Percentiles rank a stretch among this genome's conserved stretches.
Conservation (phyloP, 2,797 vertebrate genomes). For the Alauda arvensis region DNA sequence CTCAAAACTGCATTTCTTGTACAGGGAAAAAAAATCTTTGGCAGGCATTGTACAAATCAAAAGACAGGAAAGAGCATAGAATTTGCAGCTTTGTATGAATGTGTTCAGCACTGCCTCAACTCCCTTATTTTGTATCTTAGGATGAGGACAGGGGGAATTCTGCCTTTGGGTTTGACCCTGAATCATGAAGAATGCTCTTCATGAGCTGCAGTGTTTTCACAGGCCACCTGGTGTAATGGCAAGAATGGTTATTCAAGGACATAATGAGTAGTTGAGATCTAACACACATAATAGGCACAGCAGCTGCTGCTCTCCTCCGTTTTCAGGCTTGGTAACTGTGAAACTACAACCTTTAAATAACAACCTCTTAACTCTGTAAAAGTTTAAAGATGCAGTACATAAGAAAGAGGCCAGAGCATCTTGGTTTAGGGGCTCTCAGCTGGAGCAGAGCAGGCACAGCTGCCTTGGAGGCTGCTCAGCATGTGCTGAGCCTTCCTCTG, state of each 20-base stretch:
- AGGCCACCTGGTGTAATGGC: constrained; percentile 16
- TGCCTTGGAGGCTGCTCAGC: neutral
- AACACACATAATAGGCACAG: neutral
- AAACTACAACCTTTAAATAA: neutral
- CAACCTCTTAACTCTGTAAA: neutral
- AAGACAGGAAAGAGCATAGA: neutral
- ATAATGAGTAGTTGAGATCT: neutral
- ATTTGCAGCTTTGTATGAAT: neutral
- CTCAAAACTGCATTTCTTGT: neutral
- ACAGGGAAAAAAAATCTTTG: neutral
- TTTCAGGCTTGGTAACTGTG: neutral
- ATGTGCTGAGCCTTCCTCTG: neutral
- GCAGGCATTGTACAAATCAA: neutral
- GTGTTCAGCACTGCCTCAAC: neutral
- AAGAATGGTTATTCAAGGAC: constrained; percentile 9
- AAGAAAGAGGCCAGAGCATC: neutral
- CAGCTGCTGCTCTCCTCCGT: constrained; percentile 12
- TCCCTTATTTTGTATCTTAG: neutral
- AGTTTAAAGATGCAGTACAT: neutral
- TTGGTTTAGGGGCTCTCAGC: neutral
- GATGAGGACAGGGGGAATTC: neutral
- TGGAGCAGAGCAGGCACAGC: neutral
- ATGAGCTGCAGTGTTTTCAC: constrained; percentile 7
- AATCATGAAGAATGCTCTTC: neutral
- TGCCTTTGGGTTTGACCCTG: neutral